Evolutionary conservation across 2,797 vertebrate species (phyloP).

Genomic region (Aeoliscus strigatus): DNA sequence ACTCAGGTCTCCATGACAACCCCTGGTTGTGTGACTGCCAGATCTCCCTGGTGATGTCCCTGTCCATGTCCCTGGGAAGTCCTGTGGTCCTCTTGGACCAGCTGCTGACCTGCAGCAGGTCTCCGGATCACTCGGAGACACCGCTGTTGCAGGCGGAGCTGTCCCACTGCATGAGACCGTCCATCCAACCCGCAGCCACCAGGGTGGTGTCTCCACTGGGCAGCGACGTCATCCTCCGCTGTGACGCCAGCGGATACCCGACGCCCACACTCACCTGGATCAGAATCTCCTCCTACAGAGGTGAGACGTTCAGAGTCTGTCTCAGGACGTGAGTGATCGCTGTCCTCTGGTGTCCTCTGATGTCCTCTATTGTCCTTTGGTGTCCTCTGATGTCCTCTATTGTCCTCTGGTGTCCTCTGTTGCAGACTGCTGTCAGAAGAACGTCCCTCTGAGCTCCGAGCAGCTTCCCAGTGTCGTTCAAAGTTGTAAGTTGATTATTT

Average conservation of each 20-base stretch:
- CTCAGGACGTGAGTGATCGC: no score
- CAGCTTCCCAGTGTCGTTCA: slow-evolving; percentile 58
- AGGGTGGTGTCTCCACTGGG: slow-evolving; percentile 83
- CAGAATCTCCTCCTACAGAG: slow-evolving; percentile 74
- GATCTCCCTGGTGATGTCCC: slow-evolving; percentile 83
- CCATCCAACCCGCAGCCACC: slow-evolving; percentile 86
- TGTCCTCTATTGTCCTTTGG: slow-evolving; percentile 27
- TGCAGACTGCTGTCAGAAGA: slow-evolving; percentile 62
- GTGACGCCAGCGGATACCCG: slow-evolving; percentile 86
- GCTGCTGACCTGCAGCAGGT: slow-evolving; percentile 79
- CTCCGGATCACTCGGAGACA: slow-evolving; percentile 74
- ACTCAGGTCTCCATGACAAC: slow-evolving; percentile 90
- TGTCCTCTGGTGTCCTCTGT: no score
- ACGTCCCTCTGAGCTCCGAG: slow-evolving; percentile 35
- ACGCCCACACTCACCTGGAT: slow-evolving; percentile 86
- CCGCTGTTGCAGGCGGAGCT: slow-evolving; percentile 77
- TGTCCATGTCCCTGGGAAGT: slow-evolving; percentile 79
- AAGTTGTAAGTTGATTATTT: slow-evolving; percentile 59
- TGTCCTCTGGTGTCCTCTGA: no score
- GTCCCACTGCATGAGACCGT: slow-evolving; percentile 83
- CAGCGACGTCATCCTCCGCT: slow-evolving; percentile 87
- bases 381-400: slow-evolving; percentile 14
- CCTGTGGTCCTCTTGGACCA: slow-evolving; percentile 81
- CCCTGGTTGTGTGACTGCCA: slow-evolving; percentile 92
- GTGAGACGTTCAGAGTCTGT: slow-evolving; percentile 54